Conservation (phyloP, 2,113 vertebrate species). For the Pangasianodon hypophthalmus region DNA sequence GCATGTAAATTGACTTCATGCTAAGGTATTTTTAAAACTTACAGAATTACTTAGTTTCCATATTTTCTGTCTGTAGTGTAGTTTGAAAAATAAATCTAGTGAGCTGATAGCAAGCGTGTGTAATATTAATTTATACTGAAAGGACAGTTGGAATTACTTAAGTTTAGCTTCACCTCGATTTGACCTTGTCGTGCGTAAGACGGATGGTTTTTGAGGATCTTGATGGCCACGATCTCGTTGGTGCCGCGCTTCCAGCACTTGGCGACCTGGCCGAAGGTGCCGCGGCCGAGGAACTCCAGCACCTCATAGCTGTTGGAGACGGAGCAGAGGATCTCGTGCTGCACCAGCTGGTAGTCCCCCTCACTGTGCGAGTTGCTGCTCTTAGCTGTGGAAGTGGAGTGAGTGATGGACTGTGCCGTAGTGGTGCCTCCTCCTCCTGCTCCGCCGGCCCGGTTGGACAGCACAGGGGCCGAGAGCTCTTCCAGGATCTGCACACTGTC, state of each 20-base stretch:
- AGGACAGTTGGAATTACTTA: background rate
- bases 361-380: slow-evolving; percentile 94
- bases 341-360: slow-evolving; percentile 97
- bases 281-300: slow-evolving; percentile 93
- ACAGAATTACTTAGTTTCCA: too few species aligned
- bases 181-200: slow-evolving; percentile 97
- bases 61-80: too few species aligned
- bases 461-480: slow-evolving; percentile 95
- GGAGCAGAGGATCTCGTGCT: slow-evolving; percentile 97
- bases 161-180: slow-evolving; percentile 81
- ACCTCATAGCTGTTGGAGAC: slow-evolving; percentile 98
- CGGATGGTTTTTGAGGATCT: slow-evolving; percentile 97
- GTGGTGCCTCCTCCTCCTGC: slow-evolving; percentile 84
- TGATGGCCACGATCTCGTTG: slow-evolving; percentile 97
- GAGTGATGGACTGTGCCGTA: slow-evolving; percentile 79
- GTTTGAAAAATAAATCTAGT: too few species aligned
- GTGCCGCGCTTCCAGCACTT: slow-evolving; percentile 98
- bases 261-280: slow-evolving; percentile 95
- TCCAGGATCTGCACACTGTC: slow-evolving; percentile 98
- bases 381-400: slow-evolving; percentile 89
- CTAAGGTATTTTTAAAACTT: too few species aligned
- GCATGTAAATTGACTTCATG: too few species aligned
- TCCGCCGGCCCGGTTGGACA: slow-evolving; percentile 87
- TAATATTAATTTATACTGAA: background rate
- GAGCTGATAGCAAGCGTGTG: background rate